Conservation (phyloP, 2,113 vertebrate species). For the Trematomus loennbergii region DNA sequence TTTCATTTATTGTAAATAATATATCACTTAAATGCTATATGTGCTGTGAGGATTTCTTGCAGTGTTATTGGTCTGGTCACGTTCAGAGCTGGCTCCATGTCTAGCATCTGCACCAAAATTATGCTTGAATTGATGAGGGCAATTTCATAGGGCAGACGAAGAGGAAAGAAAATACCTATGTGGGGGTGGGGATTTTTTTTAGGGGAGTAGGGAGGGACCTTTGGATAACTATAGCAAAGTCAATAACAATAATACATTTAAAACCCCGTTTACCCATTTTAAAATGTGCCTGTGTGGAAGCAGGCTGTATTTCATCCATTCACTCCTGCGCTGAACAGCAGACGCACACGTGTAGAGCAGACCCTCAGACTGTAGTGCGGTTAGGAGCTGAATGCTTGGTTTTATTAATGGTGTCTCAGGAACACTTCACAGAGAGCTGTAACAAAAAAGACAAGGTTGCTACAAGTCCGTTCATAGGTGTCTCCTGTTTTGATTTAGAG, state of each 20-base stretch:
- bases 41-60: constrained; percentile 16
- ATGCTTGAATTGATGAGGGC: constrained; percentile 90
- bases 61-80: constrained; percentile 75
- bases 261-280: neutral
- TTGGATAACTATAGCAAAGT: neutral
- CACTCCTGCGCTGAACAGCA: constrained; percentile 32
- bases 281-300: constrained; percentile 13
- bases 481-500: constrained; percentile 61
- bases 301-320: constrained; percentile 42
- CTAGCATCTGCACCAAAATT: constrained; percentile 84
- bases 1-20: neutral
- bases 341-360: constrained; percentile 78
- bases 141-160: constrained; percentile 82
- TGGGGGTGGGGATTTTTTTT: constrained; percentile 48
- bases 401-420: constrained; percentile 77
- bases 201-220: neutral
- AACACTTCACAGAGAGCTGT: constrained; percentile 61
- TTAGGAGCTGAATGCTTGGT: constrained; percentile 57
- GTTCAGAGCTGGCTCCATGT: constrained; percentile 79
- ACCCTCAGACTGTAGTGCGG: constrained; percentile 53
- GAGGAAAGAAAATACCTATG: constrained; percentile 25
- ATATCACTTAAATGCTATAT: neutral
- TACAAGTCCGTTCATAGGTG: constrained; percentile 60
- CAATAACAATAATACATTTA: neutral
- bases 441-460: constrained; percentile 45